Evolutionary conservation across 1,140 invertebrate species (phyloP), one percentile per base, ranked within the genome.

Genomic region (Drosophila subobscura): DNA sequence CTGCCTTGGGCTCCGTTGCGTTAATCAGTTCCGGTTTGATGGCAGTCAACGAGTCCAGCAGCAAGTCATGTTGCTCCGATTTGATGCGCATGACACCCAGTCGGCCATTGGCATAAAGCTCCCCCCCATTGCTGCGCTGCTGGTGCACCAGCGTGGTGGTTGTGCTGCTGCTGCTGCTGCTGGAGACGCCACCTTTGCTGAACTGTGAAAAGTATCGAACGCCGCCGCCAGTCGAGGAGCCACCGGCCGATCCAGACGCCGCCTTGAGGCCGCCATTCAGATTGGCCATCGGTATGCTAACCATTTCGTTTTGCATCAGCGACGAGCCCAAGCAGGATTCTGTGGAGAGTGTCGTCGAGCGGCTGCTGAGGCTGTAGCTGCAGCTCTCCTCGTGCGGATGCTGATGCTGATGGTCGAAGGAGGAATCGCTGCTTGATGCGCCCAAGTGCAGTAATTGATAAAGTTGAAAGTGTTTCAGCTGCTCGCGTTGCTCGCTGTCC

Each of bases 261-360:
- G 33, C 60, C 65, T 75, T 72, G 5, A 75, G 47, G 54, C 84
- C 85, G 59, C 90, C 86, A 58, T 83, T 91, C 23, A 88, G 47
- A 56, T 79, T 88, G 63, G 74, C 83, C 67, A 72, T 67, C 67
- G 90, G 90, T 56, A 91, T 75, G 60, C 83, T 90, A 27, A 91
- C 90, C 77, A 91, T 89, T 57, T 91, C 77, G 73, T 91, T 89
- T 74, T 90, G 90, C 77, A 91, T 88, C 49, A 89, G 73, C 47
- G 33, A 37, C 33, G 33, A 12, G 4, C 33, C 16, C 0, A 20
- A 12, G 33, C 1, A 37, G 33, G 33, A 37, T 37, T 3, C 33
- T 37, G 33, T 37, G 33, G 10, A 10, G 3, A 37, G 4, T 37
- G 10, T 37, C 33, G 33, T 37, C 29, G 29, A 16, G 41, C 12